Base-by-base conservation (phyloP, 2,888 invertebrate genomes). In the Napeogenes sylphis region DNA sequence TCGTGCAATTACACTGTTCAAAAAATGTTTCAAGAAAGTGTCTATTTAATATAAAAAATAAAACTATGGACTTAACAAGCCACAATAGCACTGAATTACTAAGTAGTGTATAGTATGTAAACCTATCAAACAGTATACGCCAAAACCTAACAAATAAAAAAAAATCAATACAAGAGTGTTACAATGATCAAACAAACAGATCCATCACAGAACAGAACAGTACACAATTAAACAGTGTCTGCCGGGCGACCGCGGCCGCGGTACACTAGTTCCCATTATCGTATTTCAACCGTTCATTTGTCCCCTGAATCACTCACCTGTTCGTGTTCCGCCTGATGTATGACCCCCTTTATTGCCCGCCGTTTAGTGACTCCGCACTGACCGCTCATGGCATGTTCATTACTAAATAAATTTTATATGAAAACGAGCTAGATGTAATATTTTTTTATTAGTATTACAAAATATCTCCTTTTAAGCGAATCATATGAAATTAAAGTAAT, bases 291-390 rank as follows among this genome's bases (percentile, higher is more conserved):
- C 68, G 73, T 70, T 71, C 72, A 73, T 72, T 72, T 71, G 75
- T 71, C 69, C 71, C 68, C 69, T 74, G 75, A 73, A 76, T 76
- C 77, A 77, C 72, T 75, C 77, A 77, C 77, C 77, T 77, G 76
- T 70, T 70, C 70, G 59, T 63, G 55, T 59, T 8, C 30, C 51
- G 51, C 56, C 62, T 68, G 67, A 70, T 68, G 58, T 60, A 69
- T 68, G 60, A 58, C 64, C 68, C 65, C 62, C 64, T 68, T 66
- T 69, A 70, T 65, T 70, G 68, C 63, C 61, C 53, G 47, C 46
- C 65, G 58, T 58, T 38, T 33, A 47, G 51, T 5, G 32, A 53
- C 55, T 46, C 42, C 21, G 51, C 13, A 56, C 30, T 56, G 10
- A 10, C 33, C 62, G 67, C 63, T 68, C 63, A 60, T 60, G 66